Evolutionary conservation across 2,113 vertebrate species (phyloP), one percentile per base, ranked within the genome.

Genomic region (Monarcha castaneiventris): DNA sequence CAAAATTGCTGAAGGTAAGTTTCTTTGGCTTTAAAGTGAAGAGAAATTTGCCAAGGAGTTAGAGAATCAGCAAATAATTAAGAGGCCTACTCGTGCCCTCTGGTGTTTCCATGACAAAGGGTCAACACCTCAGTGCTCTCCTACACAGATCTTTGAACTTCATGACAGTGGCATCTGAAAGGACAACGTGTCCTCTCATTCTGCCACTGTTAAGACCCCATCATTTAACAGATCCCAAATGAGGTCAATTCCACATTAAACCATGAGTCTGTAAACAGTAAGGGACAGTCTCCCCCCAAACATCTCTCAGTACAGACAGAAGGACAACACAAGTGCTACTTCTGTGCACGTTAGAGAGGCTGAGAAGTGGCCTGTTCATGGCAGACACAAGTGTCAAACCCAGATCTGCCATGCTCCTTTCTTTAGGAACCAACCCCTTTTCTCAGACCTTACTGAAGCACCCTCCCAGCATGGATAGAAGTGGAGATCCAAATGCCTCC

Each of bases 1-100:
- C 98, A 91, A 99, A 99, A 97, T 98, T 99, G 82, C 98, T 98
- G 72, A 99, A 99, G 11, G 98, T 94, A 90, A 99, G 97, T 85
- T 99, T 99, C 97, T 98, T 99, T 81, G 99, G 99, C 99, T 99
- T 89, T 93, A 68, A 91, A 95, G 76, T 19, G 48, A 93, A 86
- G n/a, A 87, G 16, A 94, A 92, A 94, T 61, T 64, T 62, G 12
- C 64, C 75, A 61, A 61, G 35, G 69, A 92, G 30, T 86, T 74
- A 92, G 35, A 37, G 19, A 64, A 37, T 58, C 29, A 44, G 56
- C 41, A 49, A 83, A 86, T 33, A 84, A 88, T 84, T 58, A 68
- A 61, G 13, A 55, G 18, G 27, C 27, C 25, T 56, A 33, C n/a
- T 52, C 10, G 2, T 72, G 61, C 39, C 41, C 25, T 37, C 22